Evolutionary conservation across 2,888 invertebrate species (phyloP).

Genomic region (Chalcis sispes): DNA sequence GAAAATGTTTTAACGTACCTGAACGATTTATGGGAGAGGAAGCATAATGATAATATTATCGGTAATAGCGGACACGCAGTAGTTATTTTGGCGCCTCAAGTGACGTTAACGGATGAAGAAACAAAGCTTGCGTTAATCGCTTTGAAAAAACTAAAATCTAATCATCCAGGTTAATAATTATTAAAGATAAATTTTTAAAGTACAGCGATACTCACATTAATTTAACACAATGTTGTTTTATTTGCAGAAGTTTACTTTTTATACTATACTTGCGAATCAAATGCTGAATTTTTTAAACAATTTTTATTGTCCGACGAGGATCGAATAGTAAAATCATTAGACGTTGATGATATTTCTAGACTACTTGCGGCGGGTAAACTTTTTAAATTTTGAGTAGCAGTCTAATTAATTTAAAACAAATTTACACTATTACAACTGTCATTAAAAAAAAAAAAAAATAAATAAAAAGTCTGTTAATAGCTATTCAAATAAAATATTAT

Average conservation of each 20-base stretch:
- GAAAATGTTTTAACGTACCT: slow-evolving; percentile 59
- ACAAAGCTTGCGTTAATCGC: slow-evolving; percentile 54
- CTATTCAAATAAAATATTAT: too few relatives aligned
- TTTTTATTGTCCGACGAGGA: slow-evolving; percentile 66
- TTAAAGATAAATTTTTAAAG: slow-evolving; percentile 6
- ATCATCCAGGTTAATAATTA: slow-evolving; percentile 66
- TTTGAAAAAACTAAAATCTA: slow-evolving; percentile 61
- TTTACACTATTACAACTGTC: background rate
- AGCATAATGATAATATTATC: slow-evolving; percentile 58
- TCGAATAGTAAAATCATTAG: slow-evolving; percentile 30
- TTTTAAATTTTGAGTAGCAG: too few relatives aligned
- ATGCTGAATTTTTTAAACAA: slow-evolving; percentile 59
- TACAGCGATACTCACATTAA: background rate
- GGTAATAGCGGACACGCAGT: slow-evolving; percentile 67
- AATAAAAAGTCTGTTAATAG: too few relatives aligned
- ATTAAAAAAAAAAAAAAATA: too few relatives aligned
- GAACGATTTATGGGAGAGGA: slow-evolving; percentile 62
- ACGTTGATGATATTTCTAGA: slow-evolving; percentile 14
- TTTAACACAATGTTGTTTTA: slow-evolving; percentile 7
- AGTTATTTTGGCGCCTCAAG: slow-evolving; percentile 63
- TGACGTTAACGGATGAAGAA: slow-evolving; percentile 58
- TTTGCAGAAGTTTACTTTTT: slow-evolving; percentile 65
- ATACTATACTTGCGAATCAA: slow-evolving; percentile 64
- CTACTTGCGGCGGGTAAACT: background rate
- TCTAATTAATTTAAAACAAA: background rate